Evolutionary conservation across 2,113 vertebrate genomes (phyloP).

Genomic region (Protobothrops flavoviridis): DNA sequence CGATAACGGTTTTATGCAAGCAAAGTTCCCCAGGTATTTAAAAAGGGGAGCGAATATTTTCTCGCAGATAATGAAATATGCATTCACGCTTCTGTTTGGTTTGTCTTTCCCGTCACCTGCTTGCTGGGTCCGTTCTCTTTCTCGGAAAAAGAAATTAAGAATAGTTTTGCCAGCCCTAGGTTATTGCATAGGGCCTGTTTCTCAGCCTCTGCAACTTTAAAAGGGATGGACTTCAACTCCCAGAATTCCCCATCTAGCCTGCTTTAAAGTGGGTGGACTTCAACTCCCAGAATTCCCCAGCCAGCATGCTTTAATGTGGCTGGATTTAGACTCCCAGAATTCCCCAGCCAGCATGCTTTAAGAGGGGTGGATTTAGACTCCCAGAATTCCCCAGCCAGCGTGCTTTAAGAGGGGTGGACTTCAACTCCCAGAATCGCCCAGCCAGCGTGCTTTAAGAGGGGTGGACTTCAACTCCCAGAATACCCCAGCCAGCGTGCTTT

Average conservation of each 20-base stretch:
- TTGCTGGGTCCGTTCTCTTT: background rate
- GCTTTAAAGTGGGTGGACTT: fast-evolving
- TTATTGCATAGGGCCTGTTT: background rate
- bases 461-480: no score
- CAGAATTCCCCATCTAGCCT: background rate
- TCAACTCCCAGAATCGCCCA: background rate
- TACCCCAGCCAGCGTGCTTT: no score
- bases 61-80: background rate
- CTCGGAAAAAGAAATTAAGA: background rate
- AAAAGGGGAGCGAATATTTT: background rate
- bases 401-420: background rate
- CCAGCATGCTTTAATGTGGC: background rate
- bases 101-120: background rate
- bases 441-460: fast-evolving
- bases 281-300: background rate
- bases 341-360: fast-evolving
- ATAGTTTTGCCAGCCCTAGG: background rate
- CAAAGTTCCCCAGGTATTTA: fast-evolving
- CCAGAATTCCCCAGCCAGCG: background rate
- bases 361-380: background rate
- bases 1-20: background rate
- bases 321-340: background rate
- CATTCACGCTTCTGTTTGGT: background rate
- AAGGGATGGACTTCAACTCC: background rate
- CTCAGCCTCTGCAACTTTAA: background rate